Evolutionary conservation across 2,888 invertebrate species (phyloP), one percentile per base, ranked within the genome.

Genomic region (Deladenus siricidicola): DNA sequence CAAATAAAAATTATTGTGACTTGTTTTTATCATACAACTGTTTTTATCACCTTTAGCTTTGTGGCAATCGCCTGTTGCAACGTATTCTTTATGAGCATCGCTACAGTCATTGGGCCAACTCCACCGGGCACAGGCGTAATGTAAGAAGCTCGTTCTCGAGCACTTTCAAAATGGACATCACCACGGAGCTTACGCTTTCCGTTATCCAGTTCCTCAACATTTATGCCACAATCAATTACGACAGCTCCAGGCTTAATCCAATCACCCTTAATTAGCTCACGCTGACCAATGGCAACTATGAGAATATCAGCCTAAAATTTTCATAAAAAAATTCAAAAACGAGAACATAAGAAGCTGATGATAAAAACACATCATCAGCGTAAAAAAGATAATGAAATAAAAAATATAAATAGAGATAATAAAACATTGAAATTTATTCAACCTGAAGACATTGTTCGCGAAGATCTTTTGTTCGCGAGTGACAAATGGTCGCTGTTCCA

Each of bases 181-280:
- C 96, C 96, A n/a, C 92, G 89, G 56, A 79, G 62, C 45, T 69
- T 70, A 6, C 70, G 53, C 56, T 72, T 76, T 17, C 71, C 73
- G 3, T 59, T 59, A 4, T 50, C 54, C 17, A 60, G 55, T 17
- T 62, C 61, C 26, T 70, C 69, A 17, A 79, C 85, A 82, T 91
- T 94, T 72, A 98, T 98, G 48, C 98, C 98, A 81, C 96, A 98
- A 81, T 98, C 98, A 74, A 99, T 93, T 44, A 98, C 94, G 14
- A 98, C 87, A 19, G 96, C 93, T 3, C 96, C 94, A 0, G 90
- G 89, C 81, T 98, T 98, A 70, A 99, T 86, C 96, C 96, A 96
- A 66, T 88, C 88, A 0, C 76, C 90, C 79, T 88, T 89, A 1
- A 98, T 90, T 83, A 92, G 84, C 81, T 91, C 86, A 1, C 91